Base-by-base conservation (phyloP, 2,888 invertebrate genomes). In the Sarcophaga variegata region DNA sequence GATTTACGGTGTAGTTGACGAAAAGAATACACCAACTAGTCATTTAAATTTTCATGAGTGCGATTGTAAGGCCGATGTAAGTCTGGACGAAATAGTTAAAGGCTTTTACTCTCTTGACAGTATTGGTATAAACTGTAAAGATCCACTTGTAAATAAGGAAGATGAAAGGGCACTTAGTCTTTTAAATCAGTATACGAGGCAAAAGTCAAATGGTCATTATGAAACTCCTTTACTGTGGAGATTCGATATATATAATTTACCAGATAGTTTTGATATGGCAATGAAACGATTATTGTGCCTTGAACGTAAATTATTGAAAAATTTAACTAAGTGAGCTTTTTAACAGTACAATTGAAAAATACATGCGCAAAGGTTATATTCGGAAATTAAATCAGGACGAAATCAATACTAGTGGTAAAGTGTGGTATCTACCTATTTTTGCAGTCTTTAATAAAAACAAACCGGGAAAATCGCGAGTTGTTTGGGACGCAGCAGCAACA, bases 251-350 rank as follows among this genome's bases (percentile, higher is more conserved):
- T 10, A 62, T 20, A 60, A 70, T 47, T 22, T 75, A 14, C 75
- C 82, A 10, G 47, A 60, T 59, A 81, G 81, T 75, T 81, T 45
- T 67, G 67, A 62, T n/a, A 81, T 81, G 81, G 60, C 47, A 17
- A 17, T 71, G 20, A 63, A 59, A 11, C 49, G 81, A 2, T 27
- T 72, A 4, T 6, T 67, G 6, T 67, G 67, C 14, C 66, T 69
- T 2, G 66, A 81, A 12, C 47, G 45, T 14, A 71, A 71, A 64
- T 54, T 72, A 37, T 22, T 45, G n/a, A 14, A 75, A 47, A 69
- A 75, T 45, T 25, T 5, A 80, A 8, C 69, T 78, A 12, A n/a
- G 10, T n/a, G 45, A 78, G 3, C 12, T 60, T 54, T 81, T 69
- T 69, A 60, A 74, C 27, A 60, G 25, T 47, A 27, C 27, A 0